These are phyloP conservation scores for Drosophila rubida DNA, from an alignment of 2,888 invertebrate species.

Conservation along the genomic window DNA sequence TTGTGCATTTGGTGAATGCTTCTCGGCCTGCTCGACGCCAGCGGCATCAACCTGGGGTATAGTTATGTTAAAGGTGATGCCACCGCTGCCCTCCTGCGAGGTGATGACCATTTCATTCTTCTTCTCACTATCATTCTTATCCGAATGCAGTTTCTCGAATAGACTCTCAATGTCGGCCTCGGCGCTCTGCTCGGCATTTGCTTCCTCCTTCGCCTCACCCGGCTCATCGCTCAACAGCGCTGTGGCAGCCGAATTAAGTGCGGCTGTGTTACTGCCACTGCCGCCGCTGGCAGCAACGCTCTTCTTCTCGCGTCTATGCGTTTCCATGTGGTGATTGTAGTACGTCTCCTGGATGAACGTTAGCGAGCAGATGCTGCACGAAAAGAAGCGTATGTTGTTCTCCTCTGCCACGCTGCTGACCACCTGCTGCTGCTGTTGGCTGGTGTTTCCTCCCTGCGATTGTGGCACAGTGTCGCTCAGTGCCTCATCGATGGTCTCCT, in stretches of 20 bases:
- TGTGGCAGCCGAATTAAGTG: constrained; percentile 75
- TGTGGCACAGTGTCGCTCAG: constrained; percentile 83
- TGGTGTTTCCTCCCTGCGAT: constrained; percentile 70
- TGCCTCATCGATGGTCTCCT: constrained; percentile 85
- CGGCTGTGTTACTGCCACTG: constrained; percentile 44
- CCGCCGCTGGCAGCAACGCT: constrained; percentile 41
- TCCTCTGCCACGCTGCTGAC: constrained; percentile 73
- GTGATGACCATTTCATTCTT: constrained; percentile 84
- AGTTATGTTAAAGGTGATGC: constrained; percentile 85
- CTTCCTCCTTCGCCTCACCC: constrained; percentile 56
- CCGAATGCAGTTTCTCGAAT: constrained; percentile 85
- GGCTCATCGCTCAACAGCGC: constrained; percentile 79
- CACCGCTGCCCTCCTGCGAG: constrained; percentile 84
- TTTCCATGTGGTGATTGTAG: constrained; percentile 85
- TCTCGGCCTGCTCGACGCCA: constrained; percentile 62
- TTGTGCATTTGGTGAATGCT: constrained; percentile 65
- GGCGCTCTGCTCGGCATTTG: constrained; percentile 60
- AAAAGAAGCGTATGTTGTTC: constrained; percentile 85
- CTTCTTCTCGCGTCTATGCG: constrained; percentile 83
- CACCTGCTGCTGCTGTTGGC: constrained; percentile 51
- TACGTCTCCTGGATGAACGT: constrained; percentile 85
- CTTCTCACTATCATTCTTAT: constrained; percentile 82
- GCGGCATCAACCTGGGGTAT: constrained; percentile 83
- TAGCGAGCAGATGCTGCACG: constrained; percentile 85
- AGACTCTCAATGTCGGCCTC: constrained; percentile 85